A percentile compares a stretch with the other conserved stretches of the same genome.
These are phyloP conservation scores for Dichetophora obliterata DNA, from an alignment of 2,888 invertebrate genomes.

Conservation along the genomic window DNA sequence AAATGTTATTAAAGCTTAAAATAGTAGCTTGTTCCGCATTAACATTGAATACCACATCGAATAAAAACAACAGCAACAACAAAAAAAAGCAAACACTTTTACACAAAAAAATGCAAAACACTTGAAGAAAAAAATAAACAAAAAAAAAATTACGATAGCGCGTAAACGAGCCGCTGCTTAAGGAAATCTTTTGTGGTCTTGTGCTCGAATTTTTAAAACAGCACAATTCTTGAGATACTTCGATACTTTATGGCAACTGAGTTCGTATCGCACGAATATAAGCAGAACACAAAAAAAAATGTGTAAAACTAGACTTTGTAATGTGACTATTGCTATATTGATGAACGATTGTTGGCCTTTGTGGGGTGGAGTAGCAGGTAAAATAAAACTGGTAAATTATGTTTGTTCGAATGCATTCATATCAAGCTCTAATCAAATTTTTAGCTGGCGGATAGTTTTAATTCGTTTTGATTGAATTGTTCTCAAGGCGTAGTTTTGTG, in stretches of 20 bases:
- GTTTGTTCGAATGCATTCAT: no score
- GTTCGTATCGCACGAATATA: background rate
- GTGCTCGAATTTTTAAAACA: background rate
- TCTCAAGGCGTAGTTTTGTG: no score
- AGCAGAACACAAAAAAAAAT: background rate
- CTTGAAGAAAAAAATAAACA: conserved; percentile 20
- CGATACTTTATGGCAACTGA: background rate
- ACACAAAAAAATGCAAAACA: conserved; percentile 20
- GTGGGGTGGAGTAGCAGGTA: background rate
- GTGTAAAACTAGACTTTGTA: background rate
- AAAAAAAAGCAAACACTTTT: conserved; percentile 20
- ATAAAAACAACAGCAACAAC: background rate
- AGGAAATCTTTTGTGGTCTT: conserved; percentile 7
- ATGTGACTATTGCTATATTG: background rate
- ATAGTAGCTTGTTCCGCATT: background rate
- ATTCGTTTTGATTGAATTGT: no score
- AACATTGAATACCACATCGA: background rate
- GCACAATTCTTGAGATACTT: conserved; percentile 5
- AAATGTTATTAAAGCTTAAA: background rate
- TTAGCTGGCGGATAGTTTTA: no score
- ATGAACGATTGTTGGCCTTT: background rate
- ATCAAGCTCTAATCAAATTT: no score
- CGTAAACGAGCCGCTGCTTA: background rate
- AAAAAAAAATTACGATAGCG: background rate
- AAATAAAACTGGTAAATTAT: no score